Conservation (phyloP, 1,140 invertebrate species). For the Lineus longissimus region DNA sequence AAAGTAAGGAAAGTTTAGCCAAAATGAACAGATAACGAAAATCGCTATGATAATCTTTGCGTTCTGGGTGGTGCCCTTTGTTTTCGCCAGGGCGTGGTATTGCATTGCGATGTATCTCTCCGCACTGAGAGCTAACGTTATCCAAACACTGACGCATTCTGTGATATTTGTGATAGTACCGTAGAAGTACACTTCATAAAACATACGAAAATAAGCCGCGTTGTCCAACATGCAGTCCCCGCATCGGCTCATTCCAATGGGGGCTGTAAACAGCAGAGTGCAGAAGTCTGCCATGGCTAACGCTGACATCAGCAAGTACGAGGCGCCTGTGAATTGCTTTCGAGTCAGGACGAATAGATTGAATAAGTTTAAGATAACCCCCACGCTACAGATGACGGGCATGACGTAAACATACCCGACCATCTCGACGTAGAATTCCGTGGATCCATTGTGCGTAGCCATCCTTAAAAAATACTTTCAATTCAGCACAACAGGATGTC, state of each 20-base stretch:
- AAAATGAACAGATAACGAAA: neutral
- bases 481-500: too few relatives aligned
- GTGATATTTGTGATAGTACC: neutral
- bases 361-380: neutral
- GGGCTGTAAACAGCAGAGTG: neutral
- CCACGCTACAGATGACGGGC: neutral
- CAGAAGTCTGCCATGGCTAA: neutral
- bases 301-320: slow-evolving; percentile 1
- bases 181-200: neutral
- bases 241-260: slow-evolving; percentile 4
- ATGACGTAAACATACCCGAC: neutral
- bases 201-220: neutral
- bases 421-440: too few relatives aligned
- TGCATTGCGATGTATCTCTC: neutral
- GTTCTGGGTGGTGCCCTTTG: neutral
- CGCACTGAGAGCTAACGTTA: neutral
- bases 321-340: neutral
- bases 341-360: neutral
- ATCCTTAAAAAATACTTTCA: too few relatives aligned
- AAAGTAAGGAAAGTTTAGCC: neutral
- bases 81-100: neutral
- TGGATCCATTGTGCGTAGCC: too few relatives aligned
- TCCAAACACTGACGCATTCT: neutral
- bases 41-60: neutral
- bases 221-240: neutral